A percentile compares a stretch with the other conserved stretches of the same genome.
Conservation (phyloP, 2,113 vertebrate species). For the Ctenodactylus gundi region DNA sequence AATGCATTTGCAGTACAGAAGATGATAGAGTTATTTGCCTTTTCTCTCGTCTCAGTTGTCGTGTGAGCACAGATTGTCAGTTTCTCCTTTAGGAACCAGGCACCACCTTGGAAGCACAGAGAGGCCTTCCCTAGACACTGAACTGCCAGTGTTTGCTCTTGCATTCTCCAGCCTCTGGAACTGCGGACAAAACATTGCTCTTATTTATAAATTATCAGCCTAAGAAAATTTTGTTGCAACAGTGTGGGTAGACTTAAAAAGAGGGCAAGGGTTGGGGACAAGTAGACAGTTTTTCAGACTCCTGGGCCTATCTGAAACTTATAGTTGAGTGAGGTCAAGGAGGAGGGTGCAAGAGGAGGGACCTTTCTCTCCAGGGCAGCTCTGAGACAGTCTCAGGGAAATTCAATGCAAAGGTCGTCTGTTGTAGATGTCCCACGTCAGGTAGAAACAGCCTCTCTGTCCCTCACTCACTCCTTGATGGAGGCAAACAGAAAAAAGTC, state of each 20-base stretch:
- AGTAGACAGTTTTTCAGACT: neutral
- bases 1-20: too few species aligned
- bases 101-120: neutral
- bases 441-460: neutral
- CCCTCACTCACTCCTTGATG: neutral
- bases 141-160: neutral
- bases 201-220: neutral
- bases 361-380: fast-evolving
- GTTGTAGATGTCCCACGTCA: fast-evolving
- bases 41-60: neutral
- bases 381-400: neutral
- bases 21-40: neutral
- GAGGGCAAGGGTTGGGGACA: neutral
- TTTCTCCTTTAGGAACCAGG: neutral
- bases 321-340: neutral
- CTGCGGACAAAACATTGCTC: neutral
- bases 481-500: neutral
- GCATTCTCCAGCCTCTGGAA: neutral
- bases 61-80: fast-evolving
- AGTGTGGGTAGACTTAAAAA: neutral
- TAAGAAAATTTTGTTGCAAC: neutral
- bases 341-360: fast-evolving
- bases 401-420: neutral
- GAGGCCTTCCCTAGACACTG: fast-evolving
- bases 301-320: neutral